Base-by-base conservation (phyloP, 2,888 invertebrate species). In the Agriotes lineatus region DNA sequence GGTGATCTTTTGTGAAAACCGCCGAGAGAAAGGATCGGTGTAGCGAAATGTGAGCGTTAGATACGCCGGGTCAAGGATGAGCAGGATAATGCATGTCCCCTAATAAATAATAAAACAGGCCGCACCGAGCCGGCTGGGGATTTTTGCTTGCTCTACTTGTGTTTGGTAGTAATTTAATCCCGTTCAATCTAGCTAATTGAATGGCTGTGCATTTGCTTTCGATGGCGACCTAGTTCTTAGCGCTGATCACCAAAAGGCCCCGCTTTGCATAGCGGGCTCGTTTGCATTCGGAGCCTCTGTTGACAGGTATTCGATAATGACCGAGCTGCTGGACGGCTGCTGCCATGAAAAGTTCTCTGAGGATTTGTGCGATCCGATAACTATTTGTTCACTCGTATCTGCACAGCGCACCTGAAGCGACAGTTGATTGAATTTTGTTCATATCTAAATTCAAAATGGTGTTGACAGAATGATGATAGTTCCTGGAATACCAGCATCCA, bases 251-350 rank as follows among this genome's bases (percentile, higher is more conserved):
- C 44, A 42, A 44, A 65, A 35, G 45, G 14, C 75, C 74, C 71
- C 75, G 78, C 77, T 76, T 77, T 74, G 73, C 44, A 59, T 16
- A 65, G 48, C 58, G 42, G 45, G 79, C 80, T 78, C 75, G 25
- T 80, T 79, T 79, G 74, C 77, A 80, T 80, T 79, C 78, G 77
- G 78, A 80, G 74, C 74, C 77, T 72, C 77, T 80, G 79, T 80
- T 81, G 81, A 81, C 78, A 72, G 77, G 74, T 78, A 78, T 76
- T 77, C 78, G 78, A 77, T 77, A 77, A 79, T 80, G 79, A 76
- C 75, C 71, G 74, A 76, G 75, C 76, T 77, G 76, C 78, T 72
- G 77, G 72, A 73, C 75, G 70, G 70, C 58, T 68, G 68, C 54
- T 61, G 61, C 67, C 60, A 67, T 60, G 61, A 56, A 61, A 67